Base-by-base conservation (phyloP, 1,140 invertebrate species). In the Drosophila nannoptera region DNA sequence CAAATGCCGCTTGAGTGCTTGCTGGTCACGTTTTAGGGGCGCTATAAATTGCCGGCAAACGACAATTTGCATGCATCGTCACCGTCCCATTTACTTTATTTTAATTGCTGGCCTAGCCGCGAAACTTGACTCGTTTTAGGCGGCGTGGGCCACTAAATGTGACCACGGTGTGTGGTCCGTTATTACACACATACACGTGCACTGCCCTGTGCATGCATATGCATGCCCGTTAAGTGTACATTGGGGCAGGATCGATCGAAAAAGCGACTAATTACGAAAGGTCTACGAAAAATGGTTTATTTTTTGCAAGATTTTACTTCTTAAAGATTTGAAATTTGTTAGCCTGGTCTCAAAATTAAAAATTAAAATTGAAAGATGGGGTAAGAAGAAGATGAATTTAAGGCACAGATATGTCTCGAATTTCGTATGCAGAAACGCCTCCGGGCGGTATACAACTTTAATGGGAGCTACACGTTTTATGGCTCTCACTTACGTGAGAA, bases 381-480 rank as follows among this genome's bases (percentile, higher is more conserved):
- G n/a, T n/a, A n/a, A 36, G 6, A 36, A 4, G 35, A 36, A 36
- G 8, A 6, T 36, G n/a, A n/a, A 40, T 1, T 48, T 43, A 22
- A 22, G 35, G 8, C 35, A 29, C 36, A 29, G 49, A 32, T 29
- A 69, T 69, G 45, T 46, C 14, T 31, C 58, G 16, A 52, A 73
- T 73, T 83, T 76, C 36, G 80, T 84, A 84, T 84, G 73, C 80
- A 64, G 62, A 61, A 76, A 80, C 60, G 69, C 56, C 73, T 63
- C 74, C 71, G 66, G 16, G 62, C 54, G 69, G 56, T 63, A 63
- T 65, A 84, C 74, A 84, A 80, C 66, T 77, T 86, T 84, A 65
- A 84, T 84, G 69, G 69, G 69, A 69, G 64, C 73, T 84, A 84
- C 81, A 84, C 75, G 70, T 86, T 84, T 84, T 77, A 84, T 86